Evolutionary conservation across 2,113 vertebrate genomes (phyloP).

Genomic region (Bagarius yarrelli): DNA sequence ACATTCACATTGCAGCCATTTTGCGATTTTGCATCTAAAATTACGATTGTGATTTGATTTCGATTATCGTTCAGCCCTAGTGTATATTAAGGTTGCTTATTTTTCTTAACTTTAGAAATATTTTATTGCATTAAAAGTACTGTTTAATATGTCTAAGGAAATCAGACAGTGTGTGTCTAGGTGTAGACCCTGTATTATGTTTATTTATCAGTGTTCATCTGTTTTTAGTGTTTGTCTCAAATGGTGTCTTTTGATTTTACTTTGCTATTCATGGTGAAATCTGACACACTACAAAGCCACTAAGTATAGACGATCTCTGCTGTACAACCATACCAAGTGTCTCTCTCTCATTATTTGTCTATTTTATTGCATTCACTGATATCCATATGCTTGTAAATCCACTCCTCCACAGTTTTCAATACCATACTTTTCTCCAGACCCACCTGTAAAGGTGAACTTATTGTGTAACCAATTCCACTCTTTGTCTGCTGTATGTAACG

Average conservation of each 20-base stretch:
- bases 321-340: background rate
- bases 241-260: too few relatives aligned
- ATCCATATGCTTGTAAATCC: background rate
- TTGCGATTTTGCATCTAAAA: too few relatives aligned
- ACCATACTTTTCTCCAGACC: background rate
- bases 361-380: slow-evolving; percentile 7
- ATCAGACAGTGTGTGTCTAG: background rate
- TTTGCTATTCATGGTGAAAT: background rate
- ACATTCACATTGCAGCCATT: too few relatives aligned
- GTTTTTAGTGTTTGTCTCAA: background rate
- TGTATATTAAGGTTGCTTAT: background rate
- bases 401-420: background rate
- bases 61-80: too few relatives aligned
- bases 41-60: too few relatives aligned
- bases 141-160: background rate
- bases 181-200: background rate
- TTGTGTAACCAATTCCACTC: slow-evolving; percentile 52
- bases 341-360: background rate
- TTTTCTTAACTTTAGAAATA: background rate
- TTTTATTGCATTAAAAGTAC: background rate
- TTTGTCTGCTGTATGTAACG: slow-evolving; percentile 57
- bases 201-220: background rate
- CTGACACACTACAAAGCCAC: slow-evolving; percentile 13
- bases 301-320: background rate
- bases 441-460: background rate